A percentile compares a stretch with the other conserved stretches of the same genome.
phyloP scores from a whole-genome alignment of 2,888 invertebrate genomes.

The Allophyes oxyacanthae region DNA sequence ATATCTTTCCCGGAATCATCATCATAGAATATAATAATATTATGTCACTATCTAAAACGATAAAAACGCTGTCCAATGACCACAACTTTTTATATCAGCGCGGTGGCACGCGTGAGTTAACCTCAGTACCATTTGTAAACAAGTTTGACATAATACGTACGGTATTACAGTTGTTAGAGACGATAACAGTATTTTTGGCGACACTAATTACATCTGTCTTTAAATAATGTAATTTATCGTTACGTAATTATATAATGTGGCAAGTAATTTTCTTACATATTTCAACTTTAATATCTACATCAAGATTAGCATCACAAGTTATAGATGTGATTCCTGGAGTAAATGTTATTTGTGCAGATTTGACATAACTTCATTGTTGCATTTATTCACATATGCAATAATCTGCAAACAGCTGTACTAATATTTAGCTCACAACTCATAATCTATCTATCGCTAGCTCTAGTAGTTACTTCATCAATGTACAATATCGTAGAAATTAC shows the following conservation, averaged over 20 bases:
- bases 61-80: conserved; percentile 20
- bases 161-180: conserved; percentile 22
- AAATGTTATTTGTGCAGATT: no score
- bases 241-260: conserved; percentile 14
- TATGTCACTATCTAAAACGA: background rate
- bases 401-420: no score
- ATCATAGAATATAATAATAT: background rate
- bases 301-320: background rate
- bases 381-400: no score
- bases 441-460: no score
- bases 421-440: no score
- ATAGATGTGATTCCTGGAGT: no score
- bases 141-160: conserved; percentile 47
- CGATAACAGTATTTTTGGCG: conserved; percentile 42
- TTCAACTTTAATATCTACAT: conserved; percentile 13
- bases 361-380: no score
- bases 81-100: conserved; percentile 32
- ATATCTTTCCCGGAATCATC: background rate
- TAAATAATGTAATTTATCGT: conserved; percentile 17
- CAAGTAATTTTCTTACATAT: conserved; percentile 6
- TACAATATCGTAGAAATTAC: no score
- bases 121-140: conserved; percentile 45
- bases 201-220: conserved; percentile 27
- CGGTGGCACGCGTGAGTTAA: conserved; percentile 27
- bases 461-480: no score